These are phyloP conservation scores for Hemibagrus wyckioides DNA, from an alignment of 2,113 vertebrate species.

Conservation along the genomic window DNA sequence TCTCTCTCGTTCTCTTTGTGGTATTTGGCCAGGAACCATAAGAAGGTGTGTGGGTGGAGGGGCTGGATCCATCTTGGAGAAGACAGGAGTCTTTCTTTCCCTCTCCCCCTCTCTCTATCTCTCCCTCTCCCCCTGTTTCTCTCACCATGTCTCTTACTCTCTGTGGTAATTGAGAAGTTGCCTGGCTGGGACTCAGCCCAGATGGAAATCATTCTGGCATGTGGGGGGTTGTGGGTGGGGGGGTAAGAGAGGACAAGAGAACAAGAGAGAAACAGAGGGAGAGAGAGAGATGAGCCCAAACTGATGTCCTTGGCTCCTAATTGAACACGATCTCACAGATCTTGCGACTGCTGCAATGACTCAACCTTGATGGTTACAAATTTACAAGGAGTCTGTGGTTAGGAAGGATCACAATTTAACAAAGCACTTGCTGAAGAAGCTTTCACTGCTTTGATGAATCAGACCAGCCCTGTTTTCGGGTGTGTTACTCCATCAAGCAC, in stretches of 20 bases:
- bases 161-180: slow-evolving; percentile 69
- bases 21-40: slow-evolving; percentile 43
- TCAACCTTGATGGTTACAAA: not conserved
- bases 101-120: slow-evolving; percentile 67
- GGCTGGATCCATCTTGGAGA: slow-evolving; percentile 32
- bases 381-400: slow-evolving; percentile 22
- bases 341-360: slow-evolving; percentile 11
- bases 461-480: not conserved
- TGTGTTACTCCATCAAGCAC: not conserved
- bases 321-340: slow-evolving; percentile 28
- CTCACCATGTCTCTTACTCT: slow-evolving; percentile 44
- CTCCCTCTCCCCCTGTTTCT: slow-evolving; percentile 45
- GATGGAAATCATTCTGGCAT: slow-evolving; percentile 67
- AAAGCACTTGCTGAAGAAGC: slow-evolving; percentile 8
- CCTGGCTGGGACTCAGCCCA: slow-evolving; percentile 68
- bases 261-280: not conserved
- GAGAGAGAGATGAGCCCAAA: slow-evolving; percentile 5
- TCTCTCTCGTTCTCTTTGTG: slow-evolving; percentile 41
- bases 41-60: slow-evolving; percentile 54
- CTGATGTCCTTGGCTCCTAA: slow-evolving; percentile 27
- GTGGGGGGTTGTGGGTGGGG: slow-evolving; percentile 42
- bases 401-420: not conserved
- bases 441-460: not conserved
- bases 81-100: slow-evolving; percentile 55
- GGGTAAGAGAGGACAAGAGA: not conserved